phyloP scores from a whole-genome alignment of 1,140 invertebrate genomes.

The Penaeus chinensis region DNA sequence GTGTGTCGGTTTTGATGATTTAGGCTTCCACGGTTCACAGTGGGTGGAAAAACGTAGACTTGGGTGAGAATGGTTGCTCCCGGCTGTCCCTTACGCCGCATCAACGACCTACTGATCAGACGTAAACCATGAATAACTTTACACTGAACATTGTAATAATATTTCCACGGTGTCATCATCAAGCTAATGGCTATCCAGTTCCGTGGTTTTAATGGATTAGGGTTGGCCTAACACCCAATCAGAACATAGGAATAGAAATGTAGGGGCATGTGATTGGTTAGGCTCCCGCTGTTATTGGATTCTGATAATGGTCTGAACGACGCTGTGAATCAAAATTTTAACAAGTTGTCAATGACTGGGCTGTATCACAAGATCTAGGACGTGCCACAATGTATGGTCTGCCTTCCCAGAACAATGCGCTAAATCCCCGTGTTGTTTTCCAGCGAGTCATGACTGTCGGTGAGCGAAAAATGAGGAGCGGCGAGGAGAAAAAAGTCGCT shows the following conservation, averaged over 20 bases:
- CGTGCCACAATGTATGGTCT: conserved; percentile 38
- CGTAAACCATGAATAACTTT: conserved; percentile 56
- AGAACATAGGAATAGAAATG: conserved; percentile 48
- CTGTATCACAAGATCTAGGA: conserved; percentile 50
- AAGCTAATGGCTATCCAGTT: conserved; percentile 41
- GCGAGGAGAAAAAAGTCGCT: conserved; percentile 35
- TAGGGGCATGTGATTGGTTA: conserved; percentile 55
- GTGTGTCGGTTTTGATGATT: too few species aligned
- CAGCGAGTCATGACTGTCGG: neutral
- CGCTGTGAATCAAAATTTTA: conserved; percentile 62
- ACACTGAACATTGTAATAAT: conserved; percentile 53
- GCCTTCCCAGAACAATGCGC: conserved; percentile 16
- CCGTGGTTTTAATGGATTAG: conserved; percentile 49
- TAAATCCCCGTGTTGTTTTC: neutral
- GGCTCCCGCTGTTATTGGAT: conserved; percentile 51
- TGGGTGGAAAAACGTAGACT: too few species aligned
- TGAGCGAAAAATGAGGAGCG: conserved; percentile 28
- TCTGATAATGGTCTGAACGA: conserved; percentile 59
- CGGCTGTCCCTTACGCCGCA: neutral
- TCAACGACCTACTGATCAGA: conserved; percentile 32
- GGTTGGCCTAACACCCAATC: conserved; percentile 39
- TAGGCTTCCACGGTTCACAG: too few species aligned
- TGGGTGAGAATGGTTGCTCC: too few species aligned
- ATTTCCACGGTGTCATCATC: conserved; percentile 59
- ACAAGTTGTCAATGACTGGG: conserved; percentile 63